A percentile compares a stretch with the other conserved stretches of the same genome.
These are phyloP conservation scores for Arenaria interpres DNA, from an alignment of 2,113 vertebrate species.

Conservation along the genomic window DNA sequence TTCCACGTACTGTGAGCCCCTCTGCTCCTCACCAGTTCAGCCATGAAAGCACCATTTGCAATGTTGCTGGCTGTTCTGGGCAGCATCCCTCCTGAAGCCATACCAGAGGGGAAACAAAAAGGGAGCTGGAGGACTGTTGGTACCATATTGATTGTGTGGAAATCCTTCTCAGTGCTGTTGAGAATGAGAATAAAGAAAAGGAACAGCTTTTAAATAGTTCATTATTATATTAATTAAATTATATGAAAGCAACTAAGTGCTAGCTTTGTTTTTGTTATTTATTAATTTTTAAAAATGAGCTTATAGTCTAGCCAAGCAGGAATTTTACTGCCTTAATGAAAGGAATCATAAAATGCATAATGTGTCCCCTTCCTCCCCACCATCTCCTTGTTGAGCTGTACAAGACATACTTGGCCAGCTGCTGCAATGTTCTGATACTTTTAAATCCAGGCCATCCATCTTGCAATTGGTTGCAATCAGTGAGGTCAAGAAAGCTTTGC, in stretches of 20 bases:
- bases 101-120: background rate
- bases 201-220: background rate
- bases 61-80: background rate
- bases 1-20: rapidly evolving
- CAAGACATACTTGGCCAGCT: background rate
- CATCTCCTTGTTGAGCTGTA: background rate
- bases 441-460: background rate
- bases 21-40: background rate
- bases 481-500: background rate
- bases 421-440: background rate
- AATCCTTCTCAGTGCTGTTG: background rate
- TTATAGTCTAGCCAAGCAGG: background rate
- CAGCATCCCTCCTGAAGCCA: background rate
- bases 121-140: background rate
- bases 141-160: background rate
- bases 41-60: background rate
- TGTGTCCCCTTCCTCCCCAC: background rate
- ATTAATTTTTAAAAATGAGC: background rate
- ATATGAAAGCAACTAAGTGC: background rate
- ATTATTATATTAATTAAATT: background rate
- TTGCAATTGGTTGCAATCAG: background rate
- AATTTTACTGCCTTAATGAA: background rate
- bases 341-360: background rate
- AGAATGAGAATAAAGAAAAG: background rate
- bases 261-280: background rate